Base-by-base conservation (phyloP, 2,888 invertebrate species). In the Drosophila leonis region DNA sequence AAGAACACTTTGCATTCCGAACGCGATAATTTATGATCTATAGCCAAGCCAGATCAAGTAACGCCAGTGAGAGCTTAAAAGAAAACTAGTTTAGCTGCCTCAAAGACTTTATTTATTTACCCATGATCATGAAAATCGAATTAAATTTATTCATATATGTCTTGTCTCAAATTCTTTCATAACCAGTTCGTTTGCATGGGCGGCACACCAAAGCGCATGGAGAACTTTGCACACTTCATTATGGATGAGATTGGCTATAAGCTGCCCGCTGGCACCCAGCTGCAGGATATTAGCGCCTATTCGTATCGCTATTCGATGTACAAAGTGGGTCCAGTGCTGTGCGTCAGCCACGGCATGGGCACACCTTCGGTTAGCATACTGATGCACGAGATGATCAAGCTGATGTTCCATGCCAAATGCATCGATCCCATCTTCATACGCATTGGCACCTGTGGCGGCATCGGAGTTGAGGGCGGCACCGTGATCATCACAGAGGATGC, bases 241-340 rank as follows among this genome's bases (percentile, higher is more conserved):
- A 97, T 97, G 96, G 94, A 96, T 75, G 97, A 98, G 94, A 96
- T 98, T 82, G 96, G 97, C 6, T 96, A 98, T 93, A 97, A 97
- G 93, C 93, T 98, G 87, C 98, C 98, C 1, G 96, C 97, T 64
- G 98, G 98, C 57, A 97, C 97, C 20, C 96, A 96, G 66, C 94
- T 98, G 54, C 95, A 96, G 91, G 97, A 98, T 93, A 98, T 98
- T 92, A 97, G 97, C 91, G 96, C 96, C 91, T 97, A 96, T 92
- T 98, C 98, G 10, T 97, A 98, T 92, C 95, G 98, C 82, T 98
- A 98, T 93, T 97, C 97, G 73, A 97, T 98, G 97, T 98, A 96
- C 94, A 98, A 98, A 96, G 93, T 93, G 56, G 93, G 93, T 6
- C 93, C 93, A 55, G 93, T 93, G 59, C 85, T 93, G 62, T 91